phyloP scores from a whole-genome alignment of 2,888 invertebrate genomes.

The Chirona hameri region DNA sequence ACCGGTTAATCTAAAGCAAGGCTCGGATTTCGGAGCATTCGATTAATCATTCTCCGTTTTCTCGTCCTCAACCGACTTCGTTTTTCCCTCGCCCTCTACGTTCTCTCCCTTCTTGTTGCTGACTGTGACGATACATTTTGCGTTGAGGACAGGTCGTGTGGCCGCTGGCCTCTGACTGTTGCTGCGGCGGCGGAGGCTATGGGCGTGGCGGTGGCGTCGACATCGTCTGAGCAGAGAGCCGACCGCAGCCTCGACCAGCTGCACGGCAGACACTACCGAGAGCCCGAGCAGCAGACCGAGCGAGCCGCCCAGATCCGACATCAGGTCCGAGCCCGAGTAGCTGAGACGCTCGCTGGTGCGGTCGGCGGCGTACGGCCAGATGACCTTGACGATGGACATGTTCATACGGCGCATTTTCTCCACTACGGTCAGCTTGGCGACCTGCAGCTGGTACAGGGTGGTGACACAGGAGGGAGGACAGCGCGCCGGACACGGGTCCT shows the following conservation, averaged over 20 bases:
- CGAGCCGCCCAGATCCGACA: not conserved
- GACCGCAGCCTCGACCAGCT: not conserved
- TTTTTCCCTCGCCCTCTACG: too few relatives aligned
- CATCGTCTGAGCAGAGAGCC: not conserved
- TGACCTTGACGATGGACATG: not conserved
- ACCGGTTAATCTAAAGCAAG: too few relatives aligned
- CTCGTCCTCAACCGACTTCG: too few relatives aligned
- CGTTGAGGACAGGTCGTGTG: too few relatives aligned
- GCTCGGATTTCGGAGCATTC: too few relatives aligned
- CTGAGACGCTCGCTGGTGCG: not conserved
- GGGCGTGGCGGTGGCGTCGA: not conserved
- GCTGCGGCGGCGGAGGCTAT: too few relatives aligned
- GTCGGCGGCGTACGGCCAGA: not conserved
- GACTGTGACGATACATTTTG: too few relatives aligned
- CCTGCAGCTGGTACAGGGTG: not conserved
- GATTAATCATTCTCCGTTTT: too few relatives aligned
- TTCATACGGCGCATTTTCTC: not conserved
- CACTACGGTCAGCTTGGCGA: not conserved
- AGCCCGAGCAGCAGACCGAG: not conserved
- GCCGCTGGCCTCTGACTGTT: too few relatives aligned
- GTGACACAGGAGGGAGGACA: not conserved
- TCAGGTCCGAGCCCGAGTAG: not conserved
- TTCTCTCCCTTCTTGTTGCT: too few relatives aligned
- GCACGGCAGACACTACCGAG: not conserved
- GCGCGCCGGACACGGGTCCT: not conserved